Percentiles rank a stretch among this genome's conserved stretches.
Evolutionary conservation across 2,888 invertebrate genomes (phyloP).

Genomic region (Schizaphis graminum): DNA sequence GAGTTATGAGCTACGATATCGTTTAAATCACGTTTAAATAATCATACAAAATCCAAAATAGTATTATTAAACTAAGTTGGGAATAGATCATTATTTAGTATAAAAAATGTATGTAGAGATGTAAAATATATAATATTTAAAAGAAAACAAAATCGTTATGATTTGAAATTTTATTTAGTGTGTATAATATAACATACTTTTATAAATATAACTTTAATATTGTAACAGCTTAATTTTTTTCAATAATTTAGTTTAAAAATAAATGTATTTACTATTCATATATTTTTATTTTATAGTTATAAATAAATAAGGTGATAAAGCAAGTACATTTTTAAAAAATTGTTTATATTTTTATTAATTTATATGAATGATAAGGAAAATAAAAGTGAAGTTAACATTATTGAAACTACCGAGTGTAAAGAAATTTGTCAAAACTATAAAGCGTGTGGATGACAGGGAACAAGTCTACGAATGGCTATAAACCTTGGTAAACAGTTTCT

Average conservation of each 20-base stretch:
- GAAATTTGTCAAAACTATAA: conserved; percentile 57
- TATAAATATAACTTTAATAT: neutral
- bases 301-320: neutral
- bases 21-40: neutral
- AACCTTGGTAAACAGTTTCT: conserved; percentile 49
- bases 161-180: neutral
- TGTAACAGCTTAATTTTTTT: neutral
- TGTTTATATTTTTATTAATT: neutral
- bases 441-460: conserved; percentile 47
- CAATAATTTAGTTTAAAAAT: neutral
- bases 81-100: neutral
- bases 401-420: neutral
- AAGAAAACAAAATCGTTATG: neutral
- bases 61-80: neutral
- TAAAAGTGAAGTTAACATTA: conserved; percentile 22
- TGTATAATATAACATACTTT: neutral
- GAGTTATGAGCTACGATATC: neutral
- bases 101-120: too few species aligned
- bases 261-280: neutral
- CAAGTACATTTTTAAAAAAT: neutral
- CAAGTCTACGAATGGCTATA: conserved; percentile 55
- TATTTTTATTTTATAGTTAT: neutral
- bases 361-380: neutral
- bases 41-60: neutral
- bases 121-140: too few species aligned